phyloP scores from a whole-genome alignment of 37 sponge, comb jelly and placozoan species.

The Aplysina aerophoba region DNA sequence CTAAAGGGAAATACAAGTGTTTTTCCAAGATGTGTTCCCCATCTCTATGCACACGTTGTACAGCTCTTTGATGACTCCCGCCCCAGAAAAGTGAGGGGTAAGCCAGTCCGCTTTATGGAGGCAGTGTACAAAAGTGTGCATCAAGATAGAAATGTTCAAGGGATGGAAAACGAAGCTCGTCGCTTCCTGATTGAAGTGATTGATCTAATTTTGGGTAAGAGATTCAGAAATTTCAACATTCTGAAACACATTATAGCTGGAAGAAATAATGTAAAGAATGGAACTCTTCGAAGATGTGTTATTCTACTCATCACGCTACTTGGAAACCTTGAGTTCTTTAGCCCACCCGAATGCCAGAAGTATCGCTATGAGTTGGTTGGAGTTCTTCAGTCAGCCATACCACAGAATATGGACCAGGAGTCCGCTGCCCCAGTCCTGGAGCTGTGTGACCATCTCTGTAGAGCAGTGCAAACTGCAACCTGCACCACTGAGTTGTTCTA shows the following conservation, averaged over 20 bases:
- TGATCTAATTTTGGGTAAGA: background rate
- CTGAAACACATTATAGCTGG: conserved; percentile 46
- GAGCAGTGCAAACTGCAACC: background rate
- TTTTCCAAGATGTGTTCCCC: conserved; percentile 26
- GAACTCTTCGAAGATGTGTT: conserved; percentile 40
- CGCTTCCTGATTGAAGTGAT: background rate
- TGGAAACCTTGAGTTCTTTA: conserved; percentile 44
- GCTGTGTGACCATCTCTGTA: background rate
- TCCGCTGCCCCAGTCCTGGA: background rate
- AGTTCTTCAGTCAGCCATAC: background rate
- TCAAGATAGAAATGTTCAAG: background rate
- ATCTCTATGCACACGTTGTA: conserved; percentile 28
- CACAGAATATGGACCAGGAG: background rate
- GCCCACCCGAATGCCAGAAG: background rate
- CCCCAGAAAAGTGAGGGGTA: background rate
- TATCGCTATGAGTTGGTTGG: background rate
- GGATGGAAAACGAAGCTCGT: background rate
- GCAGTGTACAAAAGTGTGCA: conserved; percentile 16
- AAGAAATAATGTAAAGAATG: background rate
- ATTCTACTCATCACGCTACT: conserved; percentile 44
- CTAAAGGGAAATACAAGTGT: background rate
- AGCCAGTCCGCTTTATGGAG: background rate
- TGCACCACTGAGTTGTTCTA: background rate
- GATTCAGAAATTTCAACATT: conserved; percentile 19
- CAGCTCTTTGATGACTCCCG: conserved; percentile 54